phyloP scores from a whole-genome alignment of 2,113 vertebrate species.

The Nymphicus hollandicus region DNA sequence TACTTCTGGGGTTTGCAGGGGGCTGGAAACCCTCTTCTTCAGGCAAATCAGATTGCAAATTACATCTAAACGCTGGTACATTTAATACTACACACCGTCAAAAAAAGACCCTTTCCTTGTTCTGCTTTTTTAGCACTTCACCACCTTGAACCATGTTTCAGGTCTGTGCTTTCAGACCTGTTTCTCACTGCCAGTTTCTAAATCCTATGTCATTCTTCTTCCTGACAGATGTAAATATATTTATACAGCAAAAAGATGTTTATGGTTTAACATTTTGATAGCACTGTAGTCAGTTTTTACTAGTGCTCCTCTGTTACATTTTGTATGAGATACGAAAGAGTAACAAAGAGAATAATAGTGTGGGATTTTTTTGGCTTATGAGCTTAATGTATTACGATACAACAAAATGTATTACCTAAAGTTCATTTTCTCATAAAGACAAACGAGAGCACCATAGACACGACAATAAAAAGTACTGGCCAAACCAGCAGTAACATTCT shows the following conservation, averaged over 20 bases:
- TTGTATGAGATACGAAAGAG: neutral
- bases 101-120: conserved; percentile 20
- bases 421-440: neutral
- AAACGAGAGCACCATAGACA: neutral
- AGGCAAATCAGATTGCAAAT: conserved; percentile 8
- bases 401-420: neutral
- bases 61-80: neutral
- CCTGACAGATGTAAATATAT: neutral
- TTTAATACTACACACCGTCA: conserved; percentile 1
- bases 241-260: neutral
- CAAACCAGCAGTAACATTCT: neutral
- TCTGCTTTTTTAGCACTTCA: neutral
- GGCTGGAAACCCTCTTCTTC: neutral
- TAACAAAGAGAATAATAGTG: neutral
- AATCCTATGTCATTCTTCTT: neutral
- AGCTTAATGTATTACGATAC: conserved; percentile 19
- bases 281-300: neutral
- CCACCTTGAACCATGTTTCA: neutral
- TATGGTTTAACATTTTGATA: conserved; percentile 37
- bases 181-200: neutral
- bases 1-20: conserved; percentile 7
- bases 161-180: neutral
- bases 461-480: neutral
- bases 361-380: conserved; percentile 11
- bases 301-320: neutral